phyloP scores from a whole-genome alignment of 2,113 vertebrate species.

The Callipepla squamata region DNA sequence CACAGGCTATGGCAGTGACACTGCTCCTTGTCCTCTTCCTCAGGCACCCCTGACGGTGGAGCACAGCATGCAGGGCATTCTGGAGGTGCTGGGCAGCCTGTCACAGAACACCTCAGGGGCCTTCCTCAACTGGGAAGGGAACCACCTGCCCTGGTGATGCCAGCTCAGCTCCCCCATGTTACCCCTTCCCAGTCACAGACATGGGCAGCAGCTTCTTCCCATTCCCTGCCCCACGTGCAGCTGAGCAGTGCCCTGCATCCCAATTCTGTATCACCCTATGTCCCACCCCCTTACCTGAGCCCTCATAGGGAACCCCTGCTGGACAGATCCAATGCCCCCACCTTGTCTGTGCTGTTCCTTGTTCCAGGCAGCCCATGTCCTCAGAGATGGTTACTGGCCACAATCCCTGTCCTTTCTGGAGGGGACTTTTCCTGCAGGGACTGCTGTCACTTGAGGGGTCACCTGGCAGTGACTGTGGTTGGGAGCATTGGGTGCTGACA shows the following conservation, averaged over 20 bases:
- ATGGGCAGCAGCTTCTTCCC: background rate
- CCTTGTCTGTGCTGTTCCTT: background rate
- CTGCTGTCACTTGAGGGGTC: background rate
- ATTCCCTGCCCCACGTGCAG: fast-evolving
- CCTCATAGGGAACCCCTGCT: background rate
- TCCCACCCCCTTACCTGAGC: background rate
- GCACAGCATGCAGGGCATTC: constrained; percentile 50
- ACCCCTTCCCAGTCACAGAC: background rate
- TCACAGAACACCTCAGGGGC: constrained; percentile 37
- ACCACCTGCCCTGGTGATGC: constrained; percentile 68
- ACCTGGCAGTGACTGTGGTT: fast-evolving
- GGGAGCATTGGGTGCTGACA: fast-evolving
- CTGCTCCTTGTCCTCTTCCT: background rate
- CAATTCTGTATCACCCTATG: background rate
- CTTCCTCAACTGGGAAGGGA: constrained; percentile 72
- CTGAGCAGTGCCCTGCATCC: background rate
- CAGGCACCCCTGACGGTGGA: constrained; percentile 55
- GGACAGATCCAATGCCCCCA: background rate
- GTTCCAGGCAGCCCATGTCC: background rate
- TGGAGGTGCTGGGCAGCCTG: constrained; percentile 54
- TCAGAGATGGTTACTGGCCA: background rate
- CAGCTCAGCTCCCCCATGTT: background rate
- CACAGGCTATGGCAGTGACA: fast-evolving
- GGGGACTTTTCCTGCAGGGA: fast-evolving
- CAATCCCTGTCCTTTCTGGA: fast-evolving